phyloP scores from a whole-genome alignment of 2,113 vertebrate genomes.

The Colinus virginianus region DNA sequence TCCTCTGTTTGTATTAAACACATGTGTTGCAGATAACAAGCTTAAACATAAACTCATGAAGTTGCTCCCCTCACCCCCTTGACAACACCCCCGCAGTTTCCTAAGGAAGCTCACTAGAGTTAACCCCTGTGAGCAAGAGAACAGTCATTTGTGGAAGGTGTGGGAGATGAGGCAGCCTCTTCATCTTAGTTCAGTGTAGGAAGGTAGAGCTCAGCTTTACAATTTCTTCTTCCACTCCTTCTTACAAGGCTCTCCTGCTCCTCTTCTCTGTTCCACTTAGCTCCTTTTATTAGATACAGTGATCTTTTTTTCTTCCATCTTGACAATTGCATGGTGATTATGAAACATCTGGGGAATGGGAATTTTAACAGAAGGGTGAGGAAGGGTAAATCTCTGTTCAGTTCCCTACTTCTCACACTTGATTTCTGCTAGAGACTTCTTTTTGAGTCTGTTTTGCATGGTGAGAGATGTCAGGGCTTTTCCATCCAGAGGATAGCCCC shows the following conservation, averaged over 20 bases:
- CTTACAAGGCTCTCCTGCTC: not conserved
- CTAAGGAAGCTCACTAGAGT: constrained; percentile 1
- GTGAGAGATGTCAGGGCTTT: not conserved
- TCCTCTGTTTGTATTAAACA: not conserved
- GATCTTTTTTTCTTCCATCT: not conserved
- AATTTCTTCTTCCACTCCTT: not conserved
- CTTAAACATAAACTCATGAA: constrained; percentile 55
- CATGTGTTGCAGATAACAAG: constrained; percentile 27
- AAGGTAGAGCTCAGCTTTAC: not conserved
- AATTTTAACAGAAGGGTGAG: not conserved
- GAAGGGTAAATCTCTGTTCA: not conserved
- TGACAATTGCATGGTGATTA: not conserved
- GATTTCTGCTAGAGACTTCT: not conserved
- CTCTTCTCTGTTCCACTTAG: not conserved
- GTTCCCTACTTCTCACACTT: not conserved
- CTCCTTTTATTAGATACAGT: not conserved
- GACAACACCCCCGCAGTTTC: constrained; percentile 23
- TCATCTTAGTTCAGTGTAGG: not conserved
- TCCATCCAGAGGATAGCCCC: not conserved
- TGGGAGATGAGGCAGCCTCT: not conserved
- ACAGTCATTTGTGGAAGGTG: not conserved
- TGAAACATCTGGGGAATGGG: constrained; percentile 10
- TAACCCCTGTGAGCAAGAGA: constrained; percentile 41
- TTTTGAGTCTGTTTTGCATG: not conserved
- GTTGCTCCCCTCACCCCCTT: not conserved